A percentile compares a stretch with the other conserved stretches of the same genome.
These are phyloP conservation scores for Fratercula arctica DNA, from an alignment of 2,797 vertebrate species.

Conservation along the genomic window DNA sequence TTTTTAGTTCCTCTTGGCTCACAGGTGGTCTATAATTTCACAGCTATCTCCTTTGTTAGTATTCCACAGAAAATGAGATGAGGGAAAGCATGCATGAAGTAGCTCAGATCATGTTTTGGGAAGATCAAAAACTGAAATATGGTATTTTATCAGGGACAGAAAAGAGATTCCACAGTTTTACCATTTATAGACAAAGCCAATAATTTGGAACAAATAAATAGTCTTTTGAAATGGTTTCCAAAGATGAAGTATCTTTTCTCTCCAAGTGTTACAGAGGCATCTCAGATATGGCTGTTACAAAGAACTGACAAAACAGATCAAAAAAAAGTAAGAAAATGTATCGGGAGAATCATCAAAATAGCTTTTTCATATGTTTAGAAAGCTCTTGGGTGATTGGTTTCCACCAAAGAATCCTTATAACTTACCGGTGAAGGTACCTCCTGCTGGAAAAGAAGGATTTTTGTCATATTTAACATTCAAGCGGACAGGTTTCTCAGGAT, in stretches of 20 bases:
- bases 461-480: constrained; percentile 83
- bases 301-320: neutral
- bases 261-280: neutral
- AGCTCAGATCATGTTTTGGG: neutral
- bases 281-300: neutral
- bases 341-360: neutral
- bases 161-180: neutral
- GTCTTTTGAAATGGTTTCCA: neutral
- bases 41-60: neutral
- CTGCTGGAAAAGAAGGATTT: constrained; percentile 78
- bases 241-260: neutral
- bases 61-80: neutral
- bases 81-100: neutral
- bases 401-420: neutral
- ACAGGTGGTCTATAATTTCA: neutral
- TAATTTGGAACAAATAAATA: neutral
- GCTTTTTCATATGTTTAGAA: neutral
- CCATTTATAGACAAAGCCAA: neutral
- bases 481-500: constrained; percentile 84
- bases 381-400: neutral
- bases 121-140: neutral
- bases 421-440: constrained; percentile 86
- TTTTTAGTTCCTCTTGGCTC: neutral
- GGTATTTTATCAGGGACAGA: neutral
- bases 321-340: neutral